Conservation (phyloP, 2,113 vertebrate genomes). For the zebrafish (Danio rerio) region DNA sequence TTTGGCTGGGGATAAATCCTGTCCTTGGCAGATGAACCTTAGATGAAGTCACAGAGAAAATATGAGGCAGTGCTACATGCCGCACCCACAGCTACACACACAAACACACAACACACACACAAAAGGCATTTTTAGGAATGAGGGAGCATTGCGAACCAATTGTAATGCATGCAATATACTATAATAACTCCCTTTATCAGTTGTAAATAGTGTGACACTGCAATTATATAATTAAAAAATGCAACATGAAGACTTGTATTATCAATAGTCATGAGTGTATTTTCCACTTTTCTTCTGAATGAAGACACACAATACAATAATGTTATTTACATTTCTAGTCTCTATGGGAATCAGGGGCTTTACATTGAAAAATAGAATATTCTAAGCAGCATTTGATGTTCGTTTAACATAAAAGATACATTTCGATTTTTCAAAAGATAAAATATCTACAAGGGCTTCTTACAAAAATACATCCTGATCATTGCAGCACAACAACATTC, state of each 20-base stretch:
- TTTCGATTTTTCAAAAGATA: slow-evolving; percentile 55
- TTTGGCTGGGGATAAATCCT: slow-evolving; percentile 55
- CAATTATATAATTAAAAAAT: slow-evolving; percentile 29
- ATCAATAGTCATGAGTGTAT: slow-evolving; percentile 1
- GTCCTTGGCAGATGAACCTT: slow-evolving; percentile 56
- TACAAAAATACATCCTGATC: slow-evolving; percentile 69
- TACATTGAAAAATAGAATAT: slow-evolving; percentile 66
- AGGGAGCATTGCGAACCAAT: neutral
- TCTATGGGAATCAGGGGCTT: slow-evolving; percentile 61
- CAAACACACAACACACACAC: neutral
- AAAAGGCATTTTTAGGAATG: neutral
- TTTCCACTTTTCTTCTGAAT: slow-evolving; percentile 34
- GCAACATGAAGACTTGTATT: slow-evolving; percentile 11
- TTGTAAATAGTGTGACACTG: neutral
- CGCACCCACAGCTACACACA: slow-evolving; percentile 16
- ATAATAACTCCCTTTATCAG: neutral
- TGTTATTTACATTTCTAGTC: slow-evolving; percentile 58
- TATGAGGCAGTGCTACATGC: slow-evolving; percentile 49
- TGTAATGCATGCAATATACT: neutral
- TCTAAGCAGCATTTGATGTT: slow-evolving; percentile 64
- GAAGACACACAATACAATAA: slow-evolving; percentile 58
- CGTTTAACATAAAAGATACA: slow-evolving; percentile 62
- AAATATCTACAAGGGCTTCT: slow-evolving; percentile 65
- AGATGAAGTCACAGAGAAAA: slow-evolving; percentile 62
- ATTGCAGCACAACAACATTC: slow-evolving; percentile 60